Evolutionary conservation across 2,797 vertebrate genomes (phyloP), one percentile per base, ranked within the genome.

Genomic region (Rhinogobio ventralis): DNA sequence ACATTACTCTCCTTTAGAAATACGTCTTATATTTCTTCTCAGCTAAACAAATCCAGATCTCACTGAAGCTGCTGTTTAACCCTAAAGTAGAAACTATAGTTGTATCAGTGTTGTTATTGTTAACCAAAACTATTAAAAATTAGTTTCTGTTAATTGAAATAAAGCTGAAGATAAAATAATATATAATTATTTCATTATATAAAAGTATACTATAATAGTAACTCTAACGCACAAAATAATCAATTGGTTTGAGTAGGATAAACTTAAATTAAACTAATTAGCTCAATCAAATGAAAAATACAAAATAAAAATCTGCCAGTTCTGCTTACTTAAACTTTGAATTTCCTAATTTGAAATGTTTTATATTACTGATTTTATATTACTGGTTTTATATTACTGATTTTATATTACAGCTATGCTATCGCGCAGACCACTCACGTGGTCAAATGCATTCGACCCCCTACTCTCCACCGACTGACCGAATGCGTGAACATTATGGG

Each of bases 11-110:
- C 4, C 17, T 68, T 66, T 36, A 51, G 45, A 51, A 23, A 51
- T 15, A 0, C 33, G 13, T 13, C 7, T 64, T 20, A 19, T 25
- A n/a, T n/a, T 5, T n/a, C 7, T 53, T 33, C 62, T 36, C 11
- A 51, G 60, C 11, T n/a, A 30, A 66, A 23, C 25, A 51, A 33
- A 67, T 23, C 28, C 62, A 67, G 62, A 33, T 14, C 55, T 76
- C 7, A 53, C 42, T 28, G 39, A 42, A 77, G 20, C 33, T 25
- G 23, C 14, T 60, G 14, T 57, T 57, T 13, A n/a, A 62, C 2
- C 57, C n/a, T 62, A 28, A 62, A 14, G n/a, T 17, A 64, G 7
- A 78, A 36, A 39, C 28, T 6, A 11, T n/a, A 68, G 42, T 5
- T n/a, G 10, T 3, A 69, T 49, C 15, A 19, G 8, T 73, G 25